These are phyloP conservation scores for Mirounga angustirostris DNA, from an alignment of 2,113 vertebrate genomes.

Conservation along the genomic window DNA sequence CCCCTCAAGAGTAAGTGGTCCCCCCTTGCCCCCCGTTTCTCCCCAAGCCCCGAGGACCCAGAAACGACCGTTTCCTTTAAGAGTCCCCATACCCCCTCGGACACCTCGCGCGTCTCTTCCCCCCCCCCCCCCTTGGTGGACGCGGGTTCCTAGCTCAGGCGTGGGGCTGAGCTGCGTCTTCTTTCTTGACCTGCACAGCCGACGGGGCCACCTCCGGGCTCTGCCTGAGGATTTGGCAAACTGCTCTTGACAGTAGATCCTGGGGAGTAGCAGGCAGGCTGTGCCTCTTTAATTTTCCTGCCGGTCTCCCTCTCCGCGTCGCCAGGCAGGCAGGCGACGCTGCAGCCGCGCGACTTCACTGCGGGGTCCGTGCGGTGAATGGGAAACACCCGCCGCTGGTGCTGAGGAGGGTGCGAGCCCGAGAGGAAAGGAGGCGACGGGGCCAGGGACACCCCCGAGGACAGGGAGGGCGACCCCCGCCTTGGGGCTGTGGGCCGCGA, in stretches of 20 bases:
- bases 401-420: constrained; percentile 79
- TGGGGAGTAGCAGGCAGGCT: constrained; percentile 34
- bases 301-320: constrained; percentile 45
- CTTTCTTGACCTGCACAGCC: background rate
- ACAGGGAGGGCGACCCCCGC: constrained; percentile 2
- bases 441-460: background rate
- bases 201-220: constrained; percentile 21
- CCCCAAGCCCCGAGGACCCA: background rate
- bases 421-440: constrained; percentile 43
- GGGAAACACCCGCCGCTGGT: constrained; percentile 80
- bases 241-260: constrained; percentile 39
- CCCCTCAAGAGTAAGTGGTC: constrained; percentile 85
- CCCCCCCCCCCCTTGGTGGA: constrained; percentile 38
- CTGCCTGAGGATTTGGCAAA: constrained; percentile 48
- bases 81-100: background rate
- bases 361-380: constrained; percentile 87
- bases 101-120: constrained; percentile 61
- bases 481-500: background rate
- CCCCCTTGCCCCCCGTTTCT: background rate
- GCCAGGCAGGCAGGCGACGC: constrained; percentile 81
- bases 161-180: background rate
- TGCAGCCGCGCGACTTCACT: constrained; percentile 85
- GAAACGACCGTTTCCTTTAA: background rate
- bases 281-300: constrained; percentile 37
- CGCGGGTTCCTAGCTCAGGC: background rate